Percentiles rank a stretch among this genome's conserved stretches.
Evolutionary conservation across 1,140 invertebrate genomes (phyloP).

Genomic region (Aricia agestis): DNA sequence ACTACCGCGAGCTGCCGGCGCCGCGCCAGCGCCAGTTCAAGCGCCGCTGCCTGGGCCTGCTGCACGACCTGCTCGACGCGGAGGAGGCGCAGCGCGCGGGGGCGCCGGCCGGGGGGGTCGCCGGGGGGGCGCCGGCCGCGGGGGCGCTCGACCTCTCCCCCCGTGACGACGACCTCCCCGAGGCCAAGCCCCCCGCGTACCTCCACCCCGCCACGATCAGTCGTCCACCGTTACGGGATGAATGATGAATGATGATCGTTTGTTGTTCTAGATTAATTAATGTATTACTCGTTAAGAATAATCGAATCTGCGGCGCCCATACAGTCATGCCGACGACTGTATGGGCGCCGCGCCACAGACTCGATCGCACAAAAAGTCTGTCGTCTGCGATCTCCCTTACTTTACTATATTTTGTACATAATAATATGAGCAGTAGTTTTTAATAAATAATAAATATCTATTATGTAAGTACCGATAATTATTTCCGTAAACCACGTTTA

Average conservation of each 20-base stretch:
- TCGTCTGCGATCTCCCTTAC: no score
- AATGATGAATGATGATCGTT: background rate
- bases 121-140: slow-evolving; percentile 31
- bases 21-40: slow-evolving; percentile 51
- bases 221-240: background rate
- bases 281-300: background rate
- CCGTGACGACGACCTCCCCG: slow-evolving; percentile 34
- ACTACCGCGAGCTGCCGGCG: slow-evolving; percentile 50
- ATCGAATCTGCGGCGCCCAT: no score
- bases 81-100: slow-evolving; percentile 46
- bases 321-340: no score
- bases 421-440: no score
- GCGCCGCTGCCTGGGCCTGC: slow-evolving; percentile 46
- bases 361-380: no score
- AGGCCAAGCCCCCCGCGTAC: background rate
- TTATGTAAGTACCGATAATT: no score
- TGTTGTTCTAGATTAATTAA: background rate
- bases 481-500: no score
- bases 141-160: slow-evolving; percentile 43
- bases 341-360: no score
- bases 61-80: slow-evolving; percentile 57
- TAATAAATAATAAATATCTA: no score
- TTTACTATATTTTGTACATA: no score
- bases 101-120: slow-evolving; percentile 22
- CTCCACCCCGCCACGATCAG: background rate